Base-by-base conservation (phyloP, 53 echinoderm and acorn worm species). In the Zoroaster sp. region DNA sequence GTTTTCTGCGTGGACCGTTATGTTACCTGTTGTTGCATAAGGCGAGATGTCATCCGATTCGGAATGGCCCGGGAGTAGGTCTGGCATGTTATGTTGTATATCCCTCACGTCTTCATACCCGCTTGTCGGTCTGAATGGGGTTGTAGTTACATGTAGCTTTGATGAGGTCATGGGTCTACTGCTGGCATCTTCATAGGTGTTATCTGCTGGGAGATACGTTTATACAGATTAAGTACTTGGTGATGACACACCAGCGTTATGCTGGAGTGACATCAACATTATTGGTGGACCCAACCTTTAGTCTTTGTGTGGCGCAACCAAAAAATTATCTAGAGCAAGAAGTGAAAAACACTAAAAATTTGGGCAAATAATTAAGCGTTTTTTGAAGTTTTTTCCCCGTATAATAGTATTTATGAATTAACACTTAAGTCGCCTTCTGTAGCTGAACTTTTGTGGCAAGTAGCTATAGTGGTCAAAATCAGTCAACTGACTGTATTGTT, bases 41-140 rank as follows among this genome's bases (percentile, higher is more conserved):
- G 85, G 85, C 2, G 85, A 85, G 70, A 85, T 70, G 17, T 85
- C 85, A 21, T 41, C 42, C n/a, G 38, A n/a, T 20, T 79, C 79
- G 14, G 59, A 12, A 13, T 35, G 37, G 25, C 21, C 10, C 35
- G 30, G 67, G 71, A 71, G 70, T 20, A 85, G 41, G 37, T 85
- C 71, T 10, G 85, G 85, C 85, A 85, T 47, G 25, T 85, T 71
- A 21, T 71, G 18, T 36, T 71, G 71, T 31, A 85, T 23, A 4
- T 85, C 71, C 1, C 8, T 85, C 35, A 85, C 71, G 13, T 85
- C 85, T 71, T 85, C 85, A 32, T 85, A 85, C 18, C 85, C 85
- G 36, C 82, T 82, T 15, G 66, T 82, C 8, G 82, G 68, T 30
- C 70, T 35, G 70, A 33, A 85, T 11, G 85, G 71, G 30, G 85